Base-by-base conservation (phyloP, 2,113 vertebrate genomes). In the Mastomys natalensis region DNA sequence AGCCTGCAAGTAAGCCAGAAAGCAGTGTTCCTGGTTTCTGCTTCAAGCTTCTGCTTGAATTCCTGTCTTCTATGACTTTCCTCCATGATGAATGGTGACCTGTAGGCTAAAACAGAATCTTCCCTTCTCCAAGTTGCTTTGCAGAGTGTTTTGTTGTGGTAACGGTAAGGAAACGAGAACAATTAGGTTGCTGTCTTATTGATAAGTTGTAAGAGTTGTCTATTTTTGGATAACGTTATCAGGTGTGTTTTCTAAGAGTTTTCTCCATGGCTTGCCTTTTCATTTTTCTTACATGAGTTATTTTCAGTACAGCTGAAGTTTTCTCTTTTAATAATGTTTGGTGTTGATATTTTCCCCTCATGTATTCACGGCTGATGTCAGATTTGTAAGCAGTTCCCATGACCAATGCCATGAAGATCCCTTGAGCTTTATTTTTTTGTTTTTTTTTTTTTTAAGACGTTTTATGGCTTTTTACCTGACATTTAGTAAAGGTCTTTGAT, bases 281-380 rank as follows among this genome's bases (percentile, higher is more conserved):
- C 24, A 29, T 48, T 48, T 80, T 60, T 55, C 85, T 90, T 70
- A 68, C 68, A 51, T 22, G 37, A 48, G 29, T 19, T 51, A 22
- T 55, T 26, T 60, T 90, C 87, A 22, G 2, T 21, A 80, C 22
- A 81, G 24, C 31, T 43, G 22, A 81, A 60, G 13, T 68, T 89
- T 87, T 94, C 31, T 15, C 51, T 81, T 81, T 94, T 48, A 55
- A 87, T 94, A 58, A 95, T 90, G 22, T 76, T 40, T 76, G 22
- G 62, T 1, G 17, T 24, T 37, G 43, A 15, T 55, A 68, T 43
- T 73, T 82, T 64, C 53, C 45, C 80, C 80, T 53, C 40, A 19
- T 85, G 45, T 26, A 3, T 78, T 82, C 64, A 37, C 37, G 62
- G 40, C 31, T 70, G 74, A 7, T 76, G 29, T 74, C 85, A 3